Conservation (phyloP, 2,888 invertebrate genomes). For the Bellardia pandia region DNA sequence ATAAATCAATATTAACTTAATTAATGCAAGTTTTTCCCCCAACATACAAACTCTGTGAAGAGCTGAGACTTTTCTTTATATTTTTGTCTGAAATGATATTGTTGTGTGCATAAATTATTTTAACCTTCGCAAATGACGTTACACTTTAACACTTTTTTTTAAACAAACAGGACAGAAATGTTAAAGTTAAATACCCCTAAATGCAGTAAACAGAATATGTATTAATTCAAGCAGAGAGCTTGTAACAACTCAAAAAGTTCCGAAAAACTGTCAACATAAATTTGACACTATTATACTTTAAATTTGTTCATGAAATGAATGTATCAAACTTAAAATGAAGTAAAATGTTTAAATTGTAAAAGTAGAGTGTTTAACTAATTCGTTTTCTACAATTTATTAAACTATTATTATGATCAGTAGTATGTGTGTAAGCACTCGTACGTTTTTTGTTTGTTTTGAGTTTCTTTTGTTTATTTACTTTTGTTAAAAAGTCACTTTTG, state of each 20-base stretch:
- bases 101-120: slow-evolving; percentile 59
- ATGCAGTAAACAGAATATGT: not conserved
- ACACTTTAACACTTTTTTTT: slow-evolving; percentile 57
- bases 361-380: slow-evolving; percentile 8
- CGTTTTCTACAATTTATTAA: not conserved
- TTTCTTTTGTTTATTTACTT: slow-evolving; percentile 41
- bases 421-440: not conserved
- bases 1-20: slow-evolving; percentile 68
- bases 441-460: slow-evolving; percentile 9
- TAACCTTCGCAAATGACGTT: slow-evolving; percentile 72
- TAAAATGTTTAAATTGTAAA: not conserved
- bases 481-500: slow-evolving; percentile 37
- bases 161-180: slow-evolving; percentile 15
- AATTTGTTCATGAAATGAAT: not conserved
- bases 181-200: not conserved
- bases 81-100: slow-evolving; percentile 46
- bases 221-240: not conserved
- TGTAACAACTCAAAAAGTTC: not conserved
- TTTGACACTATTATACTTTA: not conserved
- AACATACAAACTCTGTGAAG: not conserved
- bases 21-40: slow-evolving; percentile 50
- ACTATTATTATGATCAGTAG: not conserved
- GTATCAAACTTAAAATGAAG: not conserved
- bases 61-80: not conserved
- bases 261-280: not conserved